phyloP scores from a whole-genome alignment of 2,888 invertebrate genomes.

The Dynastes tityus region DNA sequence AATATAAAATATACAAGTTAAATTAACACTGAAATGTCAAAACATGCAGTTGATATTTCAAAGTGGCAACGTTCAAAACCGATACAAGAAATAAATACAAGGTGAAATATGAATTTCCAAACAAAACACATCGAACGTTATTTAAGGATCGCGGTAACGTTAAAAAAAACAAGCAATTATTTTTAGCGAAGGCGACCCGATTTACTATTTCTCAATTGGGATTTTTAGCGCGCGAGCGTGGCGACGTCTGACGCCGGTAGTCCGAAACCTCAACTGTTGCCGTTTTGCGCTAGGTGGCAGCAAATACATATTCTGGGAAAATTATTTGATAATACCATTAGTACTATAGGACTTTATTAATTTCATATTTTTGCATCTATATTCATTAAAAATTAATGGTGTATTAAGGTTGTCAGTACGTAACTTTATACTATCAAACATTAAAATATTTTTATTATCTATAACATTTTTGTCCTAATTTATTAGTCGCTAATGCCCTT shows the following conservation, averaged over 20 bases:
- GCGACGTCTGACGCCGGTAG: background rate
- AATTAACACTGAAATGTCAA: conserved; percentile 52
- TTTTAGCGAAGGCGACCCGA: conserved; percentile 35
- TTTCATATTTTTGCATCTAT: too few relatives aligned
- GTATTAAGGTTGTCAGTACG: too few relatives aligned
- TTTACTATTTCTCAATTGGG: background rate
- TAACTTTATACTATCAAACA: too few relatives aligned
- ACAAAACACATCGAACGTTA: conserved; percentile 25
- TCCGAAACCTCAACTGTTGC: background rate
- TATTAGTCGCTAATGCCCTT: background rate
- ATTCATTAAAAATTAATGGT: too few relatives aligned
- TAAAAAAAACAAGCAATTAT: conserved; percentile 31
- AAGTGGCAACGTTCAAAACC: conserved; percentile 59
- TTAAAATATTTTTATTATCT: too few relatives aligned
- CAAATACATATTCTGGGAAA: background rate
- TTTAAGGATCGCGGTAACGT: background rate
- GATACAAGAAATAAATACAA: conserved; percentile 4
- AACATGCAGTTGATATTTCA: conserved; percentile 71
- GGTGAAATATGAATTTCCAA: background rate
- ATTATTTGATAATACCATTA: too few relatives aligned
- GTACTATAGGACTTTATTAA: too few relatives aligned
- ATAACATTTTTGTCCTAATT: too few relatives aligned
- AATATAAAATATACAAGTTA: too few relatives aligned
- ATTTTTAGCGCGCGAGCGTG: background rate
- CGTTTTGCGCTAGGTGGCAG: background rate